Evolutionary conservation across 2,888 invertebrate genomes (phyloP), one percentile per base, ranked within the genome.

Genomic region (Drosophila buzzatii): DNA sequence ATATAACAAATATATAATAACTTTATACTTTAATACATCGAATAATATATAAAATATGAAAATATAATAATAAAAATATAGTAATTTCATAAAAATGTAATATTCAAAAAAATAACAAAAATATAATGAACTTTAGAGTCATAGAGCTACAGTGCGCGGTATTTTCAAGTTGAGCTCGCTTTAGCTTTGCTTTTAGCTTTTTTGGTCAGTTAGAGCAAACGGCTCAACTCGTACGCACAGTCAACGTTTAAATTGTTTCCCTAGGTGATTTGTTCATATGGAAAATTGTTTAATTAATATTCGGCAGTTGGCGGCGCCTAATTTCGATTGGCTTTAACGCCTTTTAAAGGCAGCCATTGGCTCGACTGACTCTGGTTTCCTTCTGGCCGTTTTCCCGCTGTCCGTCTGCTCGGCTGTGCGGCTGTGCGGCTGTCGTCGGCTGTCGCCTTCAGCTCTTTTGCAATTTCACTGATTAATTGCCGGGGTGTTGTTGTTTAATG

Each of bases 391-490:
- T 41, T 31, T 20, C 52, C 12, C 18, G n/a, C 23, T 12, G 14
- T 58, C 37, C 12, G 35, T 16, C 45, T 20, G 42, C 16, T 9
- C 20, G 41, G 47, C 47, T 39, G 35, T 18, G 12, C n/a, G 55
- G 23, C 35, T 44, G 59, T 37, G 23, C 39, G 42, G 8, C 53
- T 62, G 65, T 49, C 58, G 35, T 49, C 39, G 63, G 63, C 41
- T 70, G 71, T 76, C 67, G 73, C 63, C 62, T 61, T 70, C 68
- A 76, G 72, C 70, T 79, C 83, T 65, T 82, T 79, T 59, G 80
- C 83, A 85, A 80, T 83, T 82, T 80, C 76, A 39, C 86, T 82
- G 82, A 82, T 82, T 82, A 85, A 82, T 85, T 82, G 83, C 76
- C 52, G 69, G 76, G 76, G 71, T 70, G 66, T 70, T 68, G 57